phyloP scores from a whole-genome alignment of 2,888 invertebrate species.

The Octonoba sinensis region DNA sequence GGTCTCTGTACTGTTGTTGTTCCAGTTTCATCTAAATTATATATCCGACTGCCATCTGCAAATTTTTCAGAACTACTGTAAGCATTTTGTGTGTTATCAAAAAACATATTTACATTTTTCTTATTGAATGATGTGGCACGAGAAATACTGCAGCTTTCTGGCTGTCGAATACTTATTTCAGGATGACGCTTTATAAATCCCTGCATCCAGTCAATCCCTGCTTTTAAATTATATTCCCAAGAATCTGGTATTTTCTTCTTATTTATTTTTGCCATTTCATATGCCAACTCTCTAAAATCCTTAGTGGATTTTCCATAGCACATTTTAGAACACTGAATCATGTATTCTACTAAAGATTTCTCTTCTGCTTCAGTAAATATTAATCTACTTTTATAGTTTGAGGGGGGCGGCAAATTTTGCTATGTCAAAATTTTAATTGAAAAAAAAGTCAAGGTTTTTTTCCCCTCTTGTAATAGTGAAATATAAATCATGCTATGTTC shows the following conservation, averaged over 20 bases:
- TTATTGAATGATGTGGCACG: constrained; percentile 1
- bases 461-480: no score
- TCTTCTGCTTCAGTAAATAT: constrained; percentile 7
- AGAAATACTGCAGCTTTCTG: constrained; percentile 7
- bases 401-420: no score
- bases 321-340: constrained; percentile 7
- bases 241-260: constrained; percentile 2
- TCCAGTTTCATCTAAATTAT: constrained; percentile 21
- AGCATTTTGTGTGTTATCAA: constrained; percentile 13
- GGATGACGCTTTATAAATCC: constrained; percentile 14
- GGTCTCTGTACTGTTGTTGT: constrained; percentile 8
- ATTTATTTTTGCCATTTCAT: constrained; percentile 7
- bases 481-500: no score
- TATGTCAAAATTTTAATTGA: no score
- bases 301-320: constrained; percentile 7
- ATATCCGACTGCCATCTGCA: neutral
- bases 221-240: constrained; percentile 6
- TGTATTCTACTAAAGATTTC: constrained; percentile 3
- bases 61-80: neutral
- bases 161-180: neutral
- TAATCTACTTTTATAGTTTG: neutral
- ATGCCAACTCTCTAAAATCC: constrained; percentile 11
- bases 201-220: constrained; percentile 10
- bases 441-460: no score
- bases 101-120: constrained; percentile 13